A percentile compares a stretch with the other conserved stretches of the same genome.
These are phyloP conservation scores for Ips typographus DNA, from an alignment of 1,140 invertebrate species.

Conservation along the genomic window DNA sequence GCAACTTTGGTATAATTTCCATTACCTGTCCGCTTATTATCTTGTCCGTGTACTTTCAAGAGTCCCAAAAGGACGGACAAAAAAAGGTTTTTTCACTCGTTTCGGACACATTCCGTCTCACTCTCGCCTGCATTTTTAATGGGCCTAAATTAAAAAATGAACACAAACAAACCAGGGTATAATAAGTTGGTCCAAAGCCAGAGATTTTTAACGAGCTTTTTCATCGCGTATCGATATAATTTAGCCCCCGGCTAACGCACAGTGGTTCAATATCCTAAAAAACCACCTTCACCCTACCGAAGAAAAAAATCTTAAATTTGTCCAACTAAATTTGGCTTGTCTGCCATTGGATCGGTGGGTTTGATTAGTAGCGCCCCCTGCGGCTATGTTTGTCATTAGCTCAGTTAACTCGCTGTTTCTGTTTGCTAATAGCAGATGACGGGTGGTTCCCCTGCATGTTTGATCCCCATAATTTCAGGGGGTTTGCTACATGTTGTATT, in stretches of 20 bases:
- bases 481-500: background rate
- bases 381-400: constrained; percentile 50
- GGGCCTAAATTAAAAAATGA: constrained; percentile 34
- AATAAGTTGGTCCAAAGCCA: constrained; percentile 27
- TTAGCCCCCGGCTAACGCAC: constrained; percentile 11
- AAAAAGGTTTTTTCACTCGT: too few relatives aligned
- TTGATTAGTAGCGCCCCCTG: constrained; percentile 47
- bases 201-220: constrained; percentile 36
- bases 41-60: too few relatives aligned
- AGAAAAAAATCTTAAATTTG: background rate
- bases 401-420: constrained; percentile 50
- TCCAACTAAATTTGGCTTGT: background rate
- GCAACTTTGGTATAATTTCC: too few relatives aligned
- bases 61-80: too few relatives aligned
- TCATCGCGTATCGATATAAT: constrained; percentile 31
- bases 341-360: constrained; percentile 12
- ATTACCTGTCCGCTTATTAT: too few relatives aligned
- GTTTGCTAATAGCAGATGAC: constrained; percentile 51
- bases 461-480: background rate
- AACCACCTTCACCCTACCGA: too few relatives aligned
- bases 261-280: background rate
- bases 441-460: constrained; percentile 16
- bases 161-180: constrained; percentile 29
- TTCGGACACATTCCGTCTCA: too few relatives aligned
- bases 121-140: constrained; percentile 15